Conservation (phyloP, 2,113 vertebrate species). For the Amphilophus citrinellus region DNA sequence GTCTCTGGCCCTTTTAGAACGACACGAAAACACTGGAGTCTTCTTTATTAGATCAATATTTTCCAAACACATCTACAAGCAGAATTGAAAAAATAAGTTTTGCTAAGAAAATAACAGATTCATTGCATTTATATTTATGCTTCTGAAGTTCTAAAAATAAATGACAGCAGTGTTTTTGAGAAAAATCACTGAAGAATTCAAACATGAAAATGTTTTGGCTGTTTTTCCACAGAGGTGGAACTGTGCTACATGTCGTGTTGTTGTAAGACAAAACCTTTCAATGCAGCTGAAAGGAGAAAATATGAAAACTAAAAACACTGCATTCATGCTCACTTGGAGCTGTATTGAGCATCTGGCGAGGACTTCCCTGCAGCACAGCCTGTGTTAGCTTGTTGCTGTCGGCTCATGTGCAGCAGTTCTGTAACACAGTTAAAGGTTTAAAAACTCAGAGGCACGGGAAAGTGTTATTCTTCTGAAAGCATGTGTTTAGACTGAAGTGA, state of each 20-base stretch:
- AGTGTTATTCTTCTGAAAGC: neutral
- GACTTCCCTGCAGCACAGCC: neutral
- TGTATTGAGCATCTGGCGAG: slow-evolving; percentile 52
- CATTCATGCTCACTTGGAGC: slow-evolving; percentile 57
- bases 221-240: slow-evolving; percentile 25
- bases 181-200: slow-evolving; percentile 21
- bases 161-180: slow-evolving; percentile 40
- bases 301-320: slow-evolving; percentile 76
- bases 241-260: slow-evolving; percentile 35
- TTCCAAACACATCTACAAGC: neutral
- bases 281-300: slow-evolving; percentile 64
- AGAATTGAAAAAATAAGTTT: fast-evolving
- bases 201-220: slow-evolving; percentile 53
- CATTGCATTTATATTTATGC: neutral
- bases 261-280: slow-evolving; percentile 77
- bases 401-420: neutral
- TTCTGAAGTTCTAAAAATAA: slow-evolving; percentile 45
- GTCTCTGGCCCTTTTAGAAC: neutral
- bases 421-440: neutral
- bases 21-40: neutral
- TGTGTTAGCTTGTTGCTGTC: neutral
- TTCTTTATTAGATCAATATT: neutral
- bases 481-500: neutral
- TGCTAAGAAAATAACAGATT: neutral
- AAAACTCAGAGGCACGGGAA: fast-evolving